Conservation (phyloP, 2,797 vertebrate genomes). For the Tragopan temminckii region DNA sequence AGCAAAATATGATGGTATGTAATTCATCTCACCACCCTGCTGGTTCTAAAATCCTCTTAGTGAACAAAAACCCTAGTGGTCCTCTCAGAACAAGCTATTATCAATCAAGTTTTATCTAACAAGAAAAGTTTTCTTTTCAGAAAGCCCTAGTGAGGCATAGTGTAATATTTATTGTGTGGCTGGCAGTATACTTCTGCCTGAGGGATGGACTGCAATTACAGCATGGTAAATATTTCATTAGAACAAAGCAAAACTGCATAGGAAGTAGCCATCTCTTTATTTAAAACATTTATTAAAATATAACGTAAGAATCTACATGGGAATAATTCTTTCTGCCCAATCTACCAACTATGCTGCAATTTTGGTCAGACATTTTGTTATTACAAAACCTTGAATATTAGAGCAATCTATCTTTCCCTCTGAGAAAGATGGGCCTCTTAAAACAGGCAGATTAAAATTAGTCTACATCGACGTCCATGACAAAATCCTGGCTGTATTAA, state of each 20-base stretch:
- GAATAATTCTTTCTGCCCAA: constrained; percentile 52
- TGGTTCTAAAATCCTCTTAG: constrained; percentile 53
- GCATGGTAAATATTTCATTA: constrained; percentile 76
- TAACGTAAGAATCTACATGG: constrained; percentile 54
- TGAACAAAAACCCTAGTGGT: constrained; percentile 45
- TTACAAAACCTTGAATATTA: constrained; percentile 52
- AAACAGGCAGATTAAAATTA: not conserved
- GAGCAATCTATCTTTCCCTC: constrained; percentile 18
- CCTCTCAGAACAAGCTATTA: constrained; percentile 53
- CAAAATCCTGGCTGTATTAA: not conserved
- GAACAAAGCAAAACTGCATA: constrained; percentile 66
- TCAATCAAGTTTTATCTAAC: not conserved
- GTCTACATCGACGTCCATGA: not conserved
- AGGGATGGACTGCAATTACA: constrained; percentile 76
- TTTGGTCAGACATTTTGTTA: not conserved
- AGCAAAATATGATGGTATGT: constrained; percentile 18
- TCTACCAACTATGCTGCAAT: constrained; percentile 31
- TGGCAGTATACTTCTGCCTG: constrained; percentile 61
- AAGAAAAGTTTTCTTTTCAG: constrained; percentile 33
- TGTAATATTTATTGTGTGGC: constrained; percentile 41
- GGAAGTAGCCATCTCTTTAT: constrained; percentile 70
- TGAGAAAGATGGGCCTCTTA: constrained; percentile 13
- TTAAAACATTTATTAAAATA: constrained; percentile 80
- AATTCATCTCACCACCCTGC: not conserved
- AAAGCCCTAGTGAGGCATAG: constrained; percentile 20